A percentile compares a stretch with the other conserved stretches of the same genome.
phyloP scores from a whole-genome alignment of 1,140 invertebrate species.

The Penaeus vannamei region DNA sequence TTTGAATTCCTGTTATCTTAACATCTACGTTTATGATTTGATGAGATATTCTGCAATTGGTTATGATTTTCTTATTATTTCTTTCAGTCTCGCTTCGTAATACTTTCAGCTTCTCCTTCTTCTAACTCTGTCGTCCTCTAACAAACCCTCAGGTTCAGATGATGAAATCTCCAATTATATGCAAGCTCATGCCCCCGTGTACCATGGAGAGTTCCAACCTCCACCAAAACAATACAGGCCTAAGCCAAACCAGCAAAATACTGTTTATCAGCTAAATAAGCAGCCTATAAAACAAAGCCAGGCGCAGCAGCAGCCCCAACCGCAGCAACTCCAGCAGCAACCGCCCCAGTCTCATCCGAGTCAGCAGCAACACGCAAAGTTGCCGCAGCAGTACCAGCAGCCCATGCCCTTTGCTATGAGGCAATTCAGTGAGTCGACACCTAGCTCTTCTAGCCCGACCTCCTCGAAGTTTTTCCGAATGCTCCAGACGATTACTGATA shows the following conservation, averaged over 20 bases:
- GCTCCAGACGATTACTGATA: constrained; percentile 72
- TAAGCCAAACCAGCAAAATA: too few species aligned
- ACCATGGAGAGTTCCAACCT: constrained; percentile 21
- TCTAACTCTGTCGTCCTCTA: constrained; percentile 58
- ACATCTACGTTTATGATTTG: too few species aligned
- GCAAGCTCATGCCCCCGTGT: constrained; percentile 50
- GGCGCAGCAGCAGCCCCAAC: constrained; percentile 13
- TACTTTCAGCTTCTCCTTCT: constrained; percentile 32
- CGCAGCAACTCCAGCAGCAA: constrained; percentile 21
- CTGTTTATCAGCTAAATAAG: constrained; percentile 7
- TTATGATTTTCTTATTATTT: neutral
- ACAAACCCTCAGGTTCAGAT: constrained; percentile 63
- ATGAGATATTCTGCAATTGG: neutral
- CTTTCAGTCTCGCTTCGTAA: constrained; percentile 13
- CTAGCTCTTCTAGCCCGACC: constrained; percentile 71
- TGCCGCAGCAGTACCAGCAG: constrained; percentile 64
- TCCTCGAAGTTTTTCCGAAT: constrained; percentile 75
- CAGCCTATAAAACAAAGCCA: constrained; percentile 1
- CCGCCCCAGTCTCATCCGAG: neutral
- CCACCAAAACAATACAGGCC: neutral
- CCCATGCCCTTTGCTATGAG: constrained; percentile 68
- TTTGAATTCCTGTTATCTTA: too few species aligned
- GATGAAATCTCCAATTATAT: constrained; percentile 64
- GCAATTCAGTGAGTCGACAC: too few species aligned
- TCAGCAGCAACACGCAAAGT: neutral